Percentiles rank a stretch among this genome's conserved stretches.
Conservation (phyloP, 2,888 invertebrate species). For the Sussaba pulchella region DNA sequence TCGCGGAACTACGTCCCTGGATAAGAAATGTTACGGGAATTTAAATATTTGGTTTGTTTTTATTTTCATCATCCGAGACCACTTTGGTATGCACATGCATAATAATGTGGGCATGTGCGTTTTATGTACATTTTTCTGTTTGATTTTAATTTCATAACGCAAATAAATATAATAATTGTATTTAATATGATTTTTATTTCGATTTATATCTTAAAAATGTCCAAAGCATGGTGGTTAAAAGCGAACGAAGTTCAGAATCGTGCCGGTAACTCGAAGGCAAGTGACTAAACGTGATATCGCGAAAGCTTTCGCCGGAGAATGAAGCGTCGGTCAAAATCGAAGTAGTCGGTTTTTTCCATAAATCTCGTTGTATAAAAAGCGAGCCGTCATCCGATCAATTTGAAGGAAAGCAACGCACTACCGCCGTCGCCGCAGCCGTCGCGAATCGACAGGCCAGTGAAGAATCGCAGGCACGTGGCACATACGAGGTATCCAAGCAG, state of each 20-base stretch:
- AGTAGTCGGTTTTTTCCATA: slow-evolving; percentile 41
- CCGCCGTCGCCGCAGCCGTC: neutral
- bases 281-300: slow-evolving; percentile 25
- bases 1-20: slow-evolving; percentile 75
- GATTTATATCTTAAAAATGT: too few species aligned
- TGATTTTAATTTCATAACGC: neutral
- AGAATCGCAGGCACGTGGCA: neutral
- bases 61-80: neutral
- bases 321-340: slow-evolving; percentile 14
- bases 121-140: neutral
- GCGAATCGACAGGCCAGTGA: slow-evolving; percentile 19
- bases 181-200: too few species aligned
- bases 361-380: slow-evolving; percentile 39
- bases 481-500: too few species aligned
- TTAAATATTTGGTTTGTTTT: slow-evolving; percentile 45
- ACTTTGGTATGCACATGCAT: neutral
- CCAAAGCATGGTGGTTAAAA: too few species aligned
- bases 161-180: neutral
- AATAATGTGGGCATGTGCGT: neutral
- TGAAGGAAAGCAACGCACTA: slow-evolving; percentile 9
- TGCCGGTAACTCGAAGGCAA: neutral
- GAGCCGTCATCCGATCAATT: slow-evolving; percentile 51
- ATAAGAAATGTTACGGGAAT: slow-evolving; percentile 71
- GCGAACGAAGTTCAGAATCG: neutral
- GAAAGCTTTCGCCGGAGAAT: slow-evolving; percentile 16